Evolutionary conservation across 2,797 vertebrate genomes (phyloP).

Genomic region (Melanotaenia parkinsoni): DNA sequence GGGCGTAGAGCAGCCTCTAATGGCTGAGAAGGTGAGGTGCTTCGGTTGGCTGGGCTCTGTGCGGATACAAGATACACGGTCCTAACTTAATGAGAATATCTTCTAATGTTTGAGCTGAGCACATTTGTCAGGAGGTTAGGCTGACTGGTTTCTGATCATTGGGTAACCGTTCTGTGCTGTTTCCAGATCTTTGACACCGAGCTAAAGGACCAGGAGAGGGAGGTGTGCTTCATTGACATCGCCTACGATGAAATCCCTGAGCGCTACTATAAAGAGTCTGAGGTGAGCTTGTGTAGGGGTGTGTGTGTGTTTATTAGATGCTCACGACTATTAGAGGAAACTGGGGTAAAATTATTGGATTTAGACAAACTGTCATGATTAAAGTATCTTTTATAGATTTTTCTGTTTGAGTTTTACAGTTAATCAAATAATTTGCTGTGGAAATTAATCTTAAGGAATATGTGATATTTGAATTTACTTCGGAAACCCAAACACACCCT

Average conservation of each 20-base stretch:
- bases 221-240: conserved; percentile 96
- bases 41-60: neutral
- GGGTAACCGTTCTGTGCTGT: conserved; percentile 10
- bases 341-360: neutral
- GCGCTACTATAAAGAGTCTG: conserved; percentile 97
- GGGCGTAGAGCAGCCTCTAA: conserved; percentile 40
- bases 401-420: neutral
- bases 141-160: neutral
- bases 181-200: conserved; percentile 94
- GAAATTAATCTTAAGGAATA: neutral
- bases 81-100: neutral
- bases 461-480: neutral
- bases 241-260: conserved; percentile 94
- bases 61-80: neutral
- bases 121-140: neutral
- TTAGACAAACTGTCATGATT: neutral
- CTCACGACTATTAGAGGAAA: neutral
- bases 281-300: conserved; percentile 73
- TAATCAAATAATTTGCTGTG: neutral
- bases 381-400: neutral
- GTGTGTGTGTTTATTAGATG: neutral
- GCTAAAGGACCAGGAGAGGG: conserved; percentile 89
- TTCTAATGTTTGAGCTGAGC: neutral
- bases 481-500: neutral
- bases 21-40: conserved; percentile 23